These are phyloP conservation scores for Lithobates pipiens DNA, from an alignment of 2,797 vertebrate species.

Conservation along the genomic window DNA sequence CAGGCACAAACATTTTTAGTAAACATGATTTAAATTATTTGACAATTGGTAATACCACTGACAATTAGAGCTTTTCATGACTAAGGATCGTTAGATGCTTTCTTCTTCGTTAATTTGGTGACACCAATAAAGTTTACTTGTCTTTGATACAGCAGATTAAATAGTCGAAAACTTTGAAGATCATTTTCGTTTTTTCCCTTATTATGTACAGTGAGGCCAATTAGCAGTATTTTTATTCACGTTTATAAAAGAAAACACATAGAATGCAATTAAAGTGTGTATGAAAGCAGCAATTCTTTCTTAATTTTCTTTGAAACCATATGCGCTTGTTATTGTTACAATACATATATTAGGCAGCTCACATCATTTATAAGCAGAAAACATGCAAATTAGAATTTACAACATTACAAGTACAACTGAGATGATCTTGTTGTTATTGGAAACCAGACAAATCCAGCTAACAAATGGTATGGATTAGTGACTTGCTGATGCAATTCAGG, in stretches of 20 bases:
- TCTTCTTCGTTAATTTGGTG: constrained; percentile 39
- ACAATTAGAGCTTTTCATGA: constrained; percentile 37
- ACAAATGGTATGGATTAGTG: neutral
- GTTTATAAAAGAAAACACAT: constrained; percentile 11
- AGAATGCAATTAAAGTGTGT: constrained; percentile 24
- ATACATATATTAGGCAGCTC: constrained; percentile 33
- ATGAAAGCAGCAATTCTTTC: constrained; percentile 30
- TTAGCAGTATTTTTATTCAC: constrained; percentile 31
- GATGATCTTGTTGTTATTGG: neutral
- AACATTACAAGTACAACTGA: neutral
- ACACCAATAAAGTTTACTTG: constrained; percentile 33
- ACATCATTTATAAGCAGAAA: neutral
- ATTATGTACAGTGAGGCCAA: constrained; percentile 36
- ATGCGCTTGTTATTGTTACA: constrained; percentile 33
- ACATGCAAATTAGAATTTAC: constrained; percentile 2
- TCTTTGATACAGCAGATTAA: constrained; percentile 43
- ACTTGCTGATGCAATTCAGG: neutral
- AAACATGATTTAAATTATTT: constrained; percentile 29
- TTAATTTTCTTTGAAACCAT: constrained; percentile 29
- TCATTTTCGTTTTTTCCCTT: constrained; percentile 12
- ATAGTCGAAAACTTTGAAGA: constrained; percentile 43
- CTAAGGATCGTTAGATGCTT: constrained; percentile 29
- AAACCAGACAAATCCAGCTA: no score
- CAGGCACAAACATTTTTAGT: neutral
- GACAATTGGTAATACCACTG: constrained; percentile 15